A percentile compares a stretch with the other conserved stretches of the same genome.
phyloP scores from a whole-genome alignment of 2,113 vertebrate genomes.

The Dolichotis patagonum region DNA sequence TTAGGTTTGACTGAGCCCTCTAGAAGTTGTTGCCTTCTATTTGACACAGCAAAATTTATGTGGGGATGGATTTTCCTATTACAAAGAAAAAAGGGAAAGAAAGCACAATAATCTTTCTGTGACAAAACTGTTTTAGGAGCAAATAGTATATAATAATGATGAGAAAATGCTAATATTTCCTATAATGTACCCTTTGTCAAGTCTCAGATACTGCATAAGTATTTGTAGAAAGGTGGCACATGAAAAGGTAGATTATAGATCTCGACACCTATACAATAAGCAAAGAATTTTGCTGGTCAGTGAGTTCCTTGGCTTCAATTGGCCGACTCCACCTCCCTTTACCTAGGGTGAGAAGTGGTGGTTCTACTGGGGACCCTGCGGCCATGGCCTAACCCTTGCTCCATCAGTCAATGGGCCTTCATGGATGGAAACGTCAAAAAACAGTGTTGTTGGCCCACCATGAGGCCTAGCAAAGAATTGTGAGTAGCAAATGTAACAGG shows the following conservation, averaged over 20 bases:
- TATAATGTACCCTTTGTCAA: background rate
- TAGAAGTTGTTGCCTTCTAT: background rate
- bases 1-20: background rate
- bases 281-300: background rate
- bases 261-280: background rate
- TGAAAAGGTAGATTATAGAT: background rate
- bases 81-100: background rate
- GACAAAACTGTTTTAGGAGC: background rate
- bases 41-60: background rate
- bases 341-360: background rate
- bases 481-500: background rate
- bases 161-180: no score
- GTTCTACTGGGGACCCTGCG: background rate
- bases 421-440: conserved; percentile 8
- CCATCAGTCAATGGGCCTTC: background rate
- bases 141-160: background rate
- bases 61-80: background rate
- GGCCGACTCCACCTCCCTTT: background rate
- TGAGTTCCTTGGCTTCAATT: background rate
- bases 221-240: background rate
- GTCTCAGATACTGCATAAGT: background rate
- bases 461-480: background rate
- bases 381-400: background rate
- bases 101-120: background rate
- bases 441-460: background rate